Conservation (phyloP, 2,888 invertebrate genomes). For the Drosophila mimetica region DNA sequence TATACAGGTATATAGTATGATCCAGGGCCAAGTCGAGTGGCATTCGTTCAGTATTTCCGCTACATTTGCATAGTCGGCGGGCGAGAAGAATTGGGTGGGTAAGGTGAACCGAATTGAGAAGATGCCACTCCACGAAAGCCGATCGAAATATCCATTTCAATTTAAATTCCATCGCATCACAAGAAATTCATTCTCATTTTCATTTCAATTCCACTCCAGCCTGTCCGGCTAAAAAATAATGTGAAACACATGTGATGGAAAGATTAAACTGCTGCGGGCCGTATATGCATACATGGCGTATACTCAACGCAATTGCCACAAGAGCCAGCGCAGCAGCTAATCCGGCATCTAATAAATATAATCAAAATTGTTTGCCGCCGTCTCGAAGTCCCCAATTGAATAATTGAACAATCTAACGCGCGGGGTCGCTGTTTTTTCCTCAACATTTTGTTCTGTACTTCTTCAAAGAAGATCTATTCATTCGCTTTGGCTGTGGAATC, state of each 20-base stretch:
- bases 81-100: constrained; percentile 7
- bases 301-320: constrained; percentile 36
- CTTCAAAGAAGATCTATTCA: constrained; percentile 18
- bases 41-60: constrained; percentile 63
- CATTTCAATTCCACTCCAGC: constrained; percentile 4
- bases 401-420: constrained; percentile 70
- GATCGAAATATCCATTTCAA: constrained; percentile 14
- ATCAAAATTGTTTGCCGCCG: constrained; percentile 42
- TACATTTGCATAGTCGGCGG: constrained; percentile 70
- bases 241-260: constrained; percentile 15
- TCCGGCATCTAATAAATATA: constrained; percentile 63
- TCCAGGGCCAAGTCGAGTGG: constrained; percentile 41
- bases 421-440: constrained; percentile 7
- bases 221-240: neutral
- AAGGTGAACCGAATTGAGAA: constrained; percentile 30
- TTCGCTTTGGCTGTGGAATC: neutral
- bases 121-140: constrained; percentile 1
- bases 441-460: neutral
- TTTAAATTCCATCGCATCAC: constrained; percentile 19
- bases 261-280: neutral
- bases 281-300: constrained; percentile 30
- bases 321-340: constrained; percentile 40
- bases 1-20: constrained; percentile 18
- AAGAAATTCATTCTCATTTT: neutral
- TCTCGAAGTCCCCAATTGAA: constrained; percentile 62